phyloP scores from a whole-genome alignment of 30 jellyfish, hydroid and myxozoan species.

The Turritopsis dohrnii region DNA sequence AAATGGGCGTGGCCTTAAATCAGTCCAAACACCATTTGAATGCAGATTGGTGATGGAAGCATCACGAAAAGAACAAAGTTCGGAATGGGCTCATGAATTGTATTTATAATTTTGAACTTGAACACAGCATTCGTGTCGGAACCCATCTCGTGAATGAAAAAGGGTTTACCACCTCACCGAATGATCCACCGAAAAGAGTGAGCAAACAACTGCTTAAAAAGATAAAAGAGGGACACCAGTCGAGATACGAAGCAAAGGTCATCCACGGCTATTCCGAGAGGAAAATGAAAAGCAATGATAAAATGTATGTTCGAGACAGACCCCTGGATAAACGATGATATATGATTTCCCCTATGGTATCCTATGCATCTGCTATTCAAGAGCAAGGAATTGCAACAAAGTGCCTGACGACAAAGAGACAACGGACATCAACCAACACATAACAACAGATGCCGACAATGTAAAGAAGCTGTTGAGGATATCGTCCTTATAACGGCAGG shows the following conservation, averaged over 20 bases:
- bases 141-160: not conserved
- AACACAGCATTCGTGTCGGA: not conserved
- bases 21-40: no score
- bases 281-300: not conserved
- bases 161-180: not conserved
- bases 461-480: not conserved
- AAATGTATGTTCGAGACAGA: no score
- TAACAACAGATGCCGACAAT: not conserved
- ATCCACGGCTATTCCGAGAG: not conserved
- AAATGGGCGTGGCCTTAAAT: no score
- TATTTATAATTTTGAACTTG: not conserved
- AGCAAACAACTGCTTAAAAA: not conserved
- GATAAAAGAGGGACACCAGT: not conserved
- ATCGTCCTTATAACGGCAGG: not conserved
- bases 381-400: not conserved
- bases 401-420: not conserved
- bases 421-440: not conserved
- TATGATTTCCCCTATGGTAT: not conserved
- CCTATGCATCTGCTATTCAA: not conserved
- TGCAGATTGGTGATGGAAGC: not conserved
- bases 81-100: not conserved
- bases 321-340: not conserved
- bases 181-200: not conserved
- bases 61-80: not conserved
- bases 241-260: not conserved